A percentile compares a stretch with the other conserved stretches of the same genome.
Evolutionary conservation across 1,140 invertebrate species (phyloP).

Genomic region (Oncopodura yosiiana): DNA sequence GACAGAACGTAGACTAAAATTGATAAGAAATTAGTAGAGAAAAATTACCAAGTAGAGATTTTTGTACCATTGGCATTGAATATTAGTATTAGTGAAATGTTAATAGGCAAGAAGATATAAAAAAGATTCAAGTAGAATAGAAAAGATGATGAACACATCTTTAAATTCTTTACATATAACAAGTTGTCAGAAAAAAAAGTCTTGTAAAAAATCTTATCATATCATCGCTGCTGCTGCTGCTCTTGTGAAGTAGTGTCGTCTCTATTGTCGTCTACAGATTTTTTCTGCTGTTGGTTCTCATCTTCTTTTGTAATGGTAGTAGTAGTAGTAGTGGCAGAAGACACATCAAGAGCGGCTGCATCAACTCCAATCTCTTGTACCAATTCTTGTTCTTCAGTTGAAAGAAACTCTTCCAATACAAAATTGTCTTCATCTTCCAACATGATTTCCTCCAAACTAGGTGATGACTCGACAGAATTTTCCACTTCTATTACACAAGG

Average conservation of each 20-base stretch:
- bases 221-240: constrained; percentile 1
- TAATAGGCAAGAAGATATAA: too few species aligned
- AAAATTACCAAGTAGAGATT: too few species aligned
- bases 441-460: constrained; percentile 31
- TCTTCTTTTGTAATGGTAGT: background rate
- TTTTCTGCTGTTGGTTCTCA: constrained; percentile 1
- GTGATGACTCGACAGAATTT: constrained; percentile 9
- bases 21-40: too few species aligned
- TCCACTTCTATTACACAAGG: constrained; percentile 3
- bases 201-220: too few species aligned
- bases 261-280: background rate
- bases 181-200: too few species aligned
- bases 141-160: too few species aligned
- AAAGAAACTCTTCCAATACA: constrained; percentile 28
- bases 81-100: too few species aligned
- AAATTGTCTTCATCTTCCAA: constrained; percentile 29
- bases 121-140: too few species aligned
- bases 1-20: too few species aligned
- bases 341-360: background rate
- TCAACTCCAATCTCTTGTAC: background rate
- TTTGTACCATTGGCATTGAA: too few species aligned
- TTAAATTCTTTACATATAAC: too few species aligned
- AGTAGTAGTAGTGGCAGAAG: background rate
- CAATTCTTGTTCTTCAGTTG: constrained; percentile 10
- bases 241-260: background rate